Evolutionary conservation across 2,797 vertebrate species (phyloP), one percentile per base, ranked within the genome.

Genomic region (Pangasius larnaudii): DNA sequence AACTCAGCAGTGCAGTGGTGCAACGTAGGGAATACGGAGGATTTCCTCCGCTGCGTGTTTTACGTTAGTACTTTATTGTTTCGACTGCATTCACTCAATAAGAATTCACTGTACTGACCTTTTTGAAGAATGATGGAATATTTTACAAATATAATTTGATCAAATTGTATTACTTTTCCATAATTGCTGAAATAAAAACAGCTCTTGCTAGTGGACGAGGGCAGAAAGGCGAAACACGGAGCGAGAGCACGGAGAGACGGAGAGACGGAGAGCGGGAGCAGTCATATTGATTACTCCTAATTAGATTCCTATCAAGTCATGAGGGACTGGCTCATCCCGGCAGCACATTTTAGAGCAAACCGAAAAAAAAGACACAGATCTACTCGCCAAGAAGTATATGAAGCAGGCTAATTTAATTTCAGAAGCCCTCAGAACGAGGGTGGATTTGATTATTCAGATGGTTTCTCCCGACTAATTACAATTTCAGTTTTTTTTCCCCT

Each of bases 201-300:
- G 46, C 56, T 85, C 53, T 61, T 19, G 33, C 16, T 77, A 59
- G 82, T 59, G 79, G 81, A 72, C 42, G n/a, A 79, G 77, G 75
- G 59, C 85, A 67, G 89, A 56, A 46, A 36, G 65, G 86, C 14
- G 89, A 84, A 82, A 90, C 30, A 46, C 30, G 49, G 65, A 93
- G 90, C 91, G 93, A 39, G 39, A 69, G 24, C 42, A 19, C 19
- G 5, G 90, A 53, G 88, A 89, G 85, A 89, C 90, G 92, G 87
- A 42, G 89, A 82, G 83, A 82, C 14, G 89, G 27, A 77, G 59
- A 85, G 67, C 93, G 91, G 93, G 93, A 91, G 94, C 56, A 95
- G 94, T 95, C 92, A 91, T 96, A 96, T 96, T 95, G 96, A 96
- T 96, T 95, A 93, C 91, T 90, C 94, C 95, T 96, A 96, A 96